Percentiles rank a stretch among this genome's conserved stretches.
phyloP scores from a whole-genome alignment of 2,113 vertebrate genomes.

The Microcebus ravelobensis region DNA sequence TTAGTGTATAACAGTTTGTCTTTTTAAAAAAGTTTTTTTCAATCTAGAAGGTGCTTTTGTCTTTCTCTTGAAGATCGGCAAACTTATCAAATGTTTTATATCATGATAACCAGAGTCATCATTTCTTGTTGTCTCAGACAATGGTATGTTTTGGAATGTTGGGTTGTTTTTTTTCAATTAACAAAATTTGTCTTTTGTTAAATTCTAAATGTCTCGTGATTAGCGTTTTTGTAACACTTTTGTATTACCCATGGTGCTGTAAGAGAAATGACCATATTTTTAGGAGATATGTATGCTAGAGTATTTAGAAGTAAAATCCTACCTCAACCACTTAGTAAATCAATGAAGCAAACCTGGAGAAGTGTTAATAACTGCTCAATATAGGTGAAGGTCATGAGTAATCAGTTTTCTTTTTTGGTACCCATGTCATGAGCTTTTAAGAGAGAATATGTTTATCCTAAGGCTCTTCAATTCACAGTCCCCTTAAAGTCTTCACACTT shows the following conservation, averaged over 20 bases:
- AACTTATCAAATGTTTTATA: constrained; percentile 13
- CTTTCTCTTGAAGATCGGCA: constrained; percentile 6
- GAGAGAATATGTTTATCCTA: background rate
- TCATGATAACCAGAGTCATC: background rate
- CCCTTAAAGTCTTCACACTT: background rate
- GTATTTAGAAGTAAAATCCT: background rate
- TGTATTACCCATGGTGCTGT: background rate
- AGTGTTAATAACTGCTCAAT: background rate
- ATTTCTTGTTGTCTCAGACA: background rate
- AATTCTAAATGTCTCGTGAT: background rate
- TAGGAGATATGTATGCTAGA: background rate
- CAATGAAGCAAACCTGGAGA: background rate
- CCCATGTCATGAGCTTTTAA: constrained; percentile 23
- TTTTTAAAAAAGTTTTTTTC: background rate
- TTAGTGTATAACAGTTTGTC: background rate
- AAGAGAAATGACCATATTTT: constrained; percentile 3
- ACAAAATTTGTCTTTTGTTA: constrained; percentile 3
- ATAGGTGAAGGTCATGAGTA: background rate
- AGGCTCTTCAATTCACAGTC: constrained; percentile 5
- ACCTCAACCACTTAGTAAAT: background rate
- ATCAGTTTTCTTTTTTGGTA: background rate
- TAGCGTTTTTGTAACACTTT: background rate
- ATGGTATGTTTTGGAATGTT: constrained; percentile 31
- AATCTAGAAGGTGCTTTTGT: constrained; percentile 39
- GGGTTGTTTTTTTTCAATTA: background rate